Base-by-base conservation (phyloP, 2,888 invertebrate species). In the Cheilosia soror region DNA sequence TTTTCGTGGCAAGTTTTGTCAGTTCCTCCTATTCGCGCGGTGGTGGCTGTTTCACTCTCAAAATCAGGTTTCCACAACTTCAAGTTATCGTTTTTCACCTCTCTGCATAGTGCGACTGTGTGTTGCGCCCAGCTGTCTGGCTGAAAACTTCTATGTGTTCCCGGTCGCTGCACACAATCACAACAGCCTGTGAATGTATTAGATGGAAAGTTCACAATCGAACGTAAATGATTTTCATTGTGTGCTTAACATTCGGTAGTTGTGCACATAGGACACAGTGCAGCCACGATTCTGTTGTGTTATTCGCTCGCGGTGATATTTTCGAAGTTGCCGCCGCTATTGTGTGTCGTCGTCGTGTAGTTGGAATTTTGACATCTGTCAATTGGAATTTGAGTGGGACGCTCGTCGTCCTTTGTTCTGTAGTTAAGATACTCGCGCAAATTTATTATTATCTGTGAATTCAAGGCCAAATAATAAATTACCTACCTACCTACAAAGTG, bases 121-220 rank as follows among this genome's bases (percentile, higher is more conserved):
- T 72, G 47, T 55, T 85, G 85, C 76, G 85, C 85, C 85, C 81
- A 76, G 81, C 71, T 85, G 85, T 85, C 85, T 85, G 85, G 63
- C 37, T 76, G 80, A 44, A 40, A 51, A 25, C 11, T 57, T 44
- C 49, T 49, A 68, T 84, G 53, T 80, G 53, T 75, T 13, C 49
- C 37, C 62, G 37, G 11, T 29, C 40, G 20, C 31, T n/a, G 33
- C 69, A 69, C 57, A 58, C 68, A 13, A 6, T 7, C 31, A 15
- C 13, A 69, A 31, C 27, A 37, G 31, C 2, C 33, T 78, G 72
- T 68, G 55, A 55, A 53, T 84, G 84, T 80, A 9, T 73, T 73
- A 40, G 53, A 75, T 15, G 42, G 44, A 53, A 53, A 55, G 73
- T 65, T 78, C 57, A 78, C 68, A 78, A 82, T 82, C 77, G 82